Evolutionary conservation across 2,113 vertebrate species (phyloP).

Genomic region (Bothrops jararaca): DNA sequence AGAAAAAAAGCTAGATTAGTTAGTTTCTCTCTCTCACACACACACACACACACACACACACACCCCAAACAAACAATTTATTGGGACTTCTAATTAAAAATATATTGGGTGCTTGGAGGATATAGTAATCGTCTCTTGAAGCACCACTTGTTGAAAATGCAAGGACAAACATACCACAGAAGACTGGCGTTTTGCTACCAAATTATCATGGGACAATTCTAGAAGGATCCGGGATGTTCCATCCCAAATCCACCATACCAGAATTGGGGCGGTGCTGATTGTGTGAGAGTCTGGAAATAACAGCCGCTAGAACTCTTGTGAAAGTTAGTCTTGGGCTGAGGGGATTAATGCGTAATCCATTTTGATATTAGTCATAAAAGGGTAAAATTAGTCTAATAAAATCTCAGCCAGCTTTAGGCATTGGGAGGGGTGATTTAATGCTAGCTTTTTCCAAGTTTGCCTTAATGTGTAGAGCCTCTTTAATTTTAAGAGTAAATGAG

Average conservation of each 20-base stretch:
- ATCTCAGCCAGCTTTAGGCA: background rate
- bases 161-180: background rate
- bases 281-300: background rate
- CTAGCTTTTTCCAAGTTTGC: background rate
- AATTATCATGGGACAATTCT: background rate
- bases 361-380: background rate
- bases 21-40: too few relatives aligned
- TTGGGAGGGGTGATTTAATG: background rate
- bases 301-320: background rate
- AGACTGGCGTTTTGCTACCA: background rate
- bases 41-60: background rate
- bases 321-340: background rate
- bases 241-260: background rate
- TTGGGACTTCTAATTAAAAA: background rate
- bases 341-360: background rate
- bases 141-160: background rate
- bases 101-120: background rate
- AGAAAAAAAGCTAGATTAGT: background rate
- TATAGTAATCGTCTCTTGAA: background rate
- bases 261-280: background rate
- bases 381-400: background rate
- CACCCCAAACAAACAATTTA: background rate
- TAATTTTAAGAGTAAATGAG: background rate
- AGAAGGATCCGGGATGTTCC: background rate
- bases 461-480: background rate